Evolutionary conservation across 2,888 invertebrate genomes (phyloP).

Genomic region (Andrena dorsata): DNA sequence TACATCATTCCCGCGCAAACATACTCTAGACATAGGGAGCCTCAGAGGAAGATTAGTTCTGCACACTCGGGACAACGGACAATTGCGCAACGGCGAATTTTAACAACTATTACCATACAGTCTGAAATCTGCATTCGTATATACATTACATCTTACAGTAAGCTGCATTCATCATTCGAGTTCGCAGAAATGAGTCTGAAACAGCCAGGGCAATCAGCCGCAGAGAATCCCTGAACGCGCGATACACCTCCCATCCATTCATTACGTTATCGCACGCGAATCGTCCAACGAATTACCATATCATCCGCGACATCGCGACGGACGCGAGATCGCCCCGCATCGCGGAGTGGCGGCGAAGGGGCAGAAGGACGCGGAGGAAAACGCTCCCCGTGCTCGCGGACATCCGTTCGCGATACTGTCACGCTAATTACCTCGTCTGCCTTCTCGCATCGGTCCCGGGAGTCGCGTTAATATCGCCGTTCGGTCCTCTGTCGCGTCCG

Average conservation of each 20-base stretch:
- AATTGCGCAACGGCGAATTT: too few relatives aligned
- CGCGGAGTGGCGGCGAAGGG: background rate
- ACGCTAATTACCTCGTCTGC: slow-evolving; percentile 66
- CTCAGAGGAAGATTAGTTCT: too few relatives aligned
- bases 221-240: background rate
- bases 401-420: slow-evolving; percentile 61
- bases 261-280: slow-evolving; percentile 34
- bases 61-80: too few relatives aligned
- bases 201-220: background rate
- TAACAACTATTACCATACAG: too few relatives aligned
- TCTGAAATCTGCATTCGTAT: too few relatives aligned
- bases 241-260: slow-evolving; percentile 18
- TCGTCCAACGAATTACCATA: slow-evolving; percentile 35
- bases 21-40: too few relatives aligned
- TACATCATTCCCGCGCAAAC: too few relatives aligned
- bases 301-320: slow-evolving; percentile 53
- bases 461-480: slow-evolving; percentile 56
- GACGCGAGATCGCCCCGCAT: slow-evolving; percentile 18
- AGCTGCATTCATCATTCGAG: background rate
- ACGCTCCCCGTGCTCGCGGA: slow-evolving; percentile 16
- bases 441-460: slow-evolving; percentile 41
- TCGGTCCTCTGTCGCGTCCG: slow-evolving; percentile 5
- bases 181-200: background rate
- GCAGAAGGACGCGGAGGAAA: slow-evolving; percentile 1
- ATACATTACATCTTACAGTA: background rate